These are phyloP conservation scores for Orbicella faveolata DNA, from an alignment of 64 coral and sea anemone species.

Conservation along the genomic window DNA sequence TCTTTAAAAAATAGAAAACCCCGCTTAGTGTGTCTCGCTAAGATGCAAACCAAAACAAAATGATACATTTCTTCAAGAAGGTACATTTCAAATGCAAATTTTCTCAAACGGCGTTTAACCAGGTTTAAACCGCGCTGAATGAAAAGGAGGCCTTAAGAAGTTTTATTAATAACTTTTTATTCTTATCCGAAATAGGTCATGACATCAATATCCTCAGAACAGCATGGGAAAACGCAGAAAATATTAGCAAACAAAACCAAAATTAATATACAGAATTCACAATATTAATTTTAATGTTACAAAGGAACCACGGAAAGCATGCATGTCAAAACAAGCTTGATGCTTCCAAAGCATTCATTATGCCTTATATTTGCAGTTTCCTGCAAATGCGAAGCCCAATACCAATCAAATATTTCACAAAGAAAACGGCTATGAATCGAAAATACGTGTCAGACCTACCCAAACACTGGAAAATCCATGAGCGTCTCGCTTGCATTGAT, in stretches of 20 bases:
- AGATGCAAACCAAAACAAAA: not conserved
- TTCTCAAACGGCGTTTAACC: not conserved
- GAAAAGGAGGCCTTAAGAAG: no score
- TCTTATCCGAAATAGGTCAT: no score
- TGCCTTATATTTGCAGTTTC: not conserved
- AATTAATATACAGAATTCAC: no score
- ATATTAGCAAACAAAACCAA: no score
- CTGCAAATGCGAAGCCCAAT: not conserved
- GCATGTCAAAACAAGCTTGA: not conserved
- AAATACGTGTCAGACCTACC: slow-evolving; percentile 61
- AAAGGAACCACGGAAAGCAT: no score
- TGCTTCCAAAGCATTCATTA: not conserved
- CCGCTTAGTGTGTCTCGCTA: not conserved
- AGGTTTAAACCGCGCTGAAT: not conserved
- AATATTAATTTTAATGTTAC: slow-evolving; percentile 1
- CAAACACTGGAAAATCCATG: slow-evolving; percentile 93
- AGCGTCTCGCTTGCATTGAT: slow-evolving; percentile 89
- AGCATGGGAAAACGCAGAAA: no score
- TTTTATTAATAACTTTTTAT: no score
- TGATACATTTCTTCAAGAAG: not conserved
- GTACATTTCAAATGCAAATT: not conserved
- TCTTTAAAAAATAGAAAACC: not conserved
- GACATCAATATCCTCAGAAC: no score
- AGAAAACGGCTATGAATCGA: not conserved
- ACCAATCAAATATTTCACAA: not conserved